Conservation (phyloP, 2,113 vertebrate genomes). For the Tetrao urogallus region DNA sequence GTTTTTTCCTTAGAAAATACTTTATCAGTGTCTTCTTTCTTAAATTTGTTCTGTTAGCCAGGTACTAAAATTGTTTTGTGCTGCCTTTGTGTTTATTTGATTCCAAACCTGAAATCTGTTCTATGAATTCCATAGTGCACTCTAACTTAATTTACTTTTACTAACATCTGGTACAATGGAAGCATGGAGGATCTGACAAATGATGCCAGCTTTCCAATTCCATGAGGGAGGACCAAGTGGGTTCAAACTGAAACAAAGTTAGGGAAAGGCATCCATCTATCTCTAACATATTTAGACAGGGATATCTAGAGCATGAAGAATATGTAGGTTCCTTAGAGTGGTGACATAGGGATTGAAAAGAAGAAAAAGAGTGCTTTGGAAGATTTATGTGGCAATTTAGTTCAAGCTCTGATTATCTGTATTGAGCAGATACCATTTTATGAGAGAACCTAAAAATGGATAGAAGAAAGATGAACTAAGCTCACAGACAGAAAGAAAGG, state of each 20-base stretch:
- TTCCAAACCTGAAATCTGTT: not conserved
- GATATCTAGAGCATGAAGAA: conserved; percentile 67
- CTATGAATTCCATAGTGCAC: not conserved
- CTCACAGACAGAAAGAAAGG: not conserved
- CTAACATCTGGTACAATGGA: not conserved
- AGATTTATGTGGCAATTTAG: not conserved
- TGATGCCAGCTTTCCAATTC: not conserved
- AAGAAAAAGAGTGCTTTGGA: not conserved
- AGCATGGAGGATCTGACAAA: not conserved
- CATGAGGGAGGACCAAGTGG: not conserved
- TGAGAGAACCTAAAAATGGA: not conserved
- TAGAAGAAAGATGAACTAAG: not conserved
- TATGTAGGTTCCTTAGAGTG: conserved; percentile 11
- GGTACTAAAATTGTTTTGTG: not conserved
- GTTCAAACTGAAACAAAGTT: conserved; percentile 11
- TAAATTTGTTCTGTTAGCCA: not conserved
- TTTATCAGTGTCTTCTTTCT: not conserved
- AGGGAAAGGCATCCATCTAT: conserved; percentile 38
- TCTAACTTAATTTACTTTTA: not conserved
- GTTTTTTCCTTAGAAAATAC: not conserved
- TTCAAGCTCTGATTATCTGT: not conserved
- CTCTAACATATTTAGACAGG: conserved; percentile 52
- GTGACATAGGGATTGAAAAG: not conserved
- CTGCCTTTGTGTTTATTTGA: not conserved
- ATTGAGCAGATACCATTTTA: not conserved